These are phyloP conservation scores for Zaprionus vittiger DNA, from an alignment of 1,140 invertebrate species.

Conservation along the genomic window DNA sequence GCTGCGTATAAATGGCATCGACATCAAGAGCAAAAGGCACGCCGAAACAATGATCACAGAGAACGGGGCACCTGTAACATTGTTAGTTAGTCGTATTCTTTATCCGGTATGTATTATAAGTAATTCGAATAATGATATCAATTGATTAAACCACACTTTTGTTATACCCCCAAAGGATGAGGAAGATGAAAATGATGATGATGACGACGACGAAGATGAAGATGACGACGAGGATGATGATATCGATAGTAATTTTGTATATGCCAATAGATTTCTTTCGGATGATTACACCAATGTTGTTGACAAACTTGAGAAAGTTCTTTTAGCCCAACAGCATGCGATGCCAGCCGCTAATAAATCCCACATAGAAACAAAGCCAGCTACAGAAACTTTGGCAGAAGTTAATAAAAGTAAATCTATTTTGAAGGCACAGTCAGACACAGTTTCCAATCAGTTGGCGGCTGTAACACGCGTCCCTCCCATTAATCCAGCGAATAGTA, in stretches of 20 bases:
- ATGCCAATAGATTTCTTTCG: slow-evolving; percentile 68
- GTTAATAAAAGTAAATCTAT: background rate
- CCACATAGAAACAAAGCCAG: slow-evolving; percentile 12
- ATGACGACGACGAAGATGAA: slow-evolving; percentile 53
- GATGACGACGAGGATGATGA: slow-evolving; percentile 60
- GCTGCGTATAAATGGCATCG: slow-evolving; percentile 87
- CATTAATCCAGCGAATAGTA: background rate
- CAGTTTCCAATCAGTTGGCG: background rate
- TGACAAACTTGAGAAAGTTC: slow-evolving; percentile 70
- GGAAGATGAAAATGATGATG: slow-evolving; percentile 62
- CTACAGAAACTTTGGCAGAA: background rate
- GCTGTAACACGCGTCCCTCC: background rate
- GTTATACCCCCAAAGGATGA: slow-evolving; percentile 27
- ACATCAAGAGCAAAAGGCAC: slow-evolving; percentile 86
- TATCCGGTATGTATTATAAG: slow-evolving; percentile 84
- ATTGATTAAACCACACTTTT: background rate
- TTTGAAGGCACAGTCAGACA: background rate
- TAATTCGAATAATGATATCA: background rate
- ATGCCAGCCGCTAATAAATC: background rate
- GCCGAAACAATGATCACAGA: slow-evolving; percentile 85
- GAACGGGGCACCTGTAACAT: slow-evolving; percentile 85
- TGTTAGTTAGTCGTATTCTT: slow-evolving; percentile 86
- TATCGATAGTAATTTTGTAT: slow-evolving; percentile 71
- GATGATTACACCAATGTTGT: slow-evolving; percentile 76
- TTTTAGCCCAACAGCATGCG: slow-evolving; percentile 48